Conservation (phyloP, 1,140 invertebrate genomes). For the Apis cerana region DNA sequence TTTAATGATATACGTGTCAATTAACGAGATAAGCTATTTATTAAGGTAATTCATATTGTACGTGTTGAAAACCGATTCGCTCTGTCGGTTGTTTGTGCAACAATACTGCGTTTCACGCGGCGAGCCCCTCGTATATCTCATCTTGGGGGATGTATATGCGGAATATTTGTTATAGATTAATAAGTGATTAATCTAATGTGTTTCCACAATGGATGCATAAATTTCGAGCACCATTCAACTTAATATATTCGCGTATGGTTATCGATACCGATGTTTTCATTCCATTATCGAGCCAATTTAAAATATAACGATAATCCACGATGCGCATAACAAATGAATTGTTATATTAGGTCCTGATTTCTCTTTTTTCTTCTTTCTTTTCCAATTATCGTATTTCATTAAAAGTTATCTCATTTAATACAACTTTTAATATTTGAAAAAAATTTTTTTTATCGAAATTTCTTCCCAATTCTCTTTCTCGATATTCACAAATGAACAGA, state of each 20-base stretch:
- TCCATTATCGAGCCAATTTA: conserved; percentile 24
- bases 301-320: background rate
- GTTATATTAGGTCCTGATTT: background rate
- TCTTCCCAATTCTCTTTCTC: too few species aligned
- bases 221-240: conserved; percentile 24
- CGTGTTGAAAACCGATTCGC: conserved; percentile 14
- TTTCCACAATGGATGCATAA: conserved; percentile 21
- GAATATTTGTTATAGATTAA: conserved; percentile 39
- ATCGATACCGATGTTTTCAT: conserved; percentile 35
- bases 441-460: too few species aligned
- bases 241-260: conserved; percentile 37
- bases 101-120: background rate
- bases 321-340: background rate
- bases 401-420: too few species aligned
- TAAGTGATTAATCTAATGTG: conserved; percentile 44
- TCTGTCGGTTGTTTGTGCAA: background rate
- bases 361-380: too few species aligned
- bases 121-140: background rate
- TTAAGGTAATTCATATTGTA: conserved; percentile 9
- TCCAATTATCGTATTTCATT: too few species aligned
- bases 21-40: background rate
- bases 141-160: conserved; percentile 16
- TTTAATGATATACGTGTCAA: background rate
- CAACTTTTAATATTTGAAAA: too few species aligned
- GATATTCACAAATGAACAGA: too few species aligned